Conservation (phyloP, 2,888 invertebrate genomes). For the Protophormia terraenovae region DNA sequence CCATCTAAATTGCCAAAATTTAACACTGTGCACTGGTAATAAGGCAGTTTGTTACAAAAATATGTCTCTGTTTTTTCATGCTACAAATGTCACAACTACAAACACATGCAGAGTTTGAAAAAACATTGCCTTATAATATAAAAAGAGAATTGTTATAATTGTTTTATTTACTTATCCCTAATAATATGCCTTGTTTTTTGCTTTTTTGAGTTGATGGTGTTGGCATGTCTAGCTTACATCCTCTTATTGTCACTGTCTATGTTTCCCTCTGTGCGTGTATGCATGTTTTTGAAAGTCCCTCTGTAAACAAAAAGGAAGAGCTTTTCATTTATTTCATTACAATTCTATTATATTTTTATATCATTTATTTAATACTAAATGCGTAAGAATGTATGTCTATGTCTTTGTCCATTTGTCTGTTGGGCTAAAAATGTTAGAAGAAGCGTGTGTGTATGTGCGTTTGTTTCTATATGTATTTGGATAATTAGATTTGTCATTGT, state of each 20-base stretch:
- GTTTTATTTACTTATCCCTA: constrained; percentile 63
- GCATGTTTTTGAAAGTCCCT: background rate
- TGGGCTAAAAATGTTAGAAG: background rate
- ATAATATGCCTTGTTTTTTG: constrained; percentile 42
- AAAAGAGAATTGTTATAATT: constrained; percentile 21
- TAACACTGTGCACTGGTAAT: background rate
- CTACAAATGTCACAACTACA: background rate
- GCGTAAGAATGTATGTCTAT: background rate
- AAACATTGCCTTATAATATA: background rate
- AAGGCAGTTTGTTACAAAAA: background rate
- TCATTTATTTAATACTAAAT: constrained; percentile 23
- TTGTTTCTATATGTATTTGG: background rate
- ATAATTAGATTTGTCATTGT: constrained; percentile 66
- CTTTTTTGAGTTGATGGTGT: constrained; percentile 2
- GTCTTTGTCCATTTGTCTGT: background rate
- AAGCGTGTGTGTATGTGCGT: background rate
- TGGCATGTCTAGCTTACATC: constrained; percentile 10
- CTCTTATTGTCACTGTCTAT: background rate
- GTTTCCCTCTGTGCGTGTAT: too few relatives aligned
- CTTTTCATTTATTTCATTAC: constrained; percentile 28
- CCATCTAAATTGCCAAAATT: background rate
- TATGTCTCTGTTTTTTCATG: background rate
- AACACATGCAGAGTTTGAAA: background rate
- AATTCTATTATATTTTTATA: constrained; percentile 31
- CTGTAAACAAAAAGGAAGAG: background rate